Base-by-base conservation (phyloP, 1,140 invertebrate species). In the Magallana gigas region DNA sequence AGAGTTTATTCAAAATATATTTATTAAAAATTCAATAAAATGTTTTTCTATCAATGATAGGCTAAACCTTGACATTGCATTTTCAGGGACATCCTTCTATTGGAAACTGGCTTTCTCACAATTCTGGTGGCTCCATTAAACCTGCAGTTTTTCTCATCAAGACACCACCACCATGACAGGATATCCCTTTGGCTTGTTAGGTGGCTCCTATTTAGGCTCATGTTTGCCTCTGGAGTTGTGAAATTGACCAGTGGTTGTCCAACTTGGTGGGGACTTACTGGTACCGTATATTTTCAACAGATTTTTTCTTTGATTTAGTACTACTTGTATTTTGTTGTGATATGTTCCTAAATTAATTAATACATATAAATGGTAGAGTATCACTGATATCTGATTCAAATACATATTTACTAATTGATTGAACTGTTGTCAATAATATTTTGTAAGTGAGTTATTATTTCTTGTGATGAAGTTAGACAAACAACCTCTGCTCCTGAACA, bases 191-290 rank as follows among this genome's bases (percentile, higher is more conserved):
- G 97, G 97, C 94, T 97, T 9, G 95, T 97, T 1, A 96, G 96
- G 84, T 98, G 97, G 97, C 95, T 98, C 16, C 95, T 97, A 1
- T 98, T 98, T 90, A 95, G 97, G 58, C 95, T 97, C 7, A 96
- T 98, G 95, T 97, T 98, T 95, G 96, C 96, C 5, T 96, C 96
- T 62, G 97, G 97, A 58, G 95, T 97, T 56, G 96, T 97, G 0
- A 98, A 98, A 94, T 94, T 98, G 48, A 96, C 96, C n/a, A 97
- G 96, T 93, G 95, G 96, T 11, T 97, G 97, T 93, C 97, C 97
- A 16, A 95, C 96, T 12, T 98, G 97, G 97, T 98, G 97, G 97
- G 96, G 96, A 90, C 95, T 98, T 12, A 96, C 96, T 93, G 97
- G 97, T 97, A 95, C 36, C 3, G 36, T 48, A 48, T 48, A 48